Base-by-base conservation (phyloP, 2,888 invertebrate genomes). In the Zygothrica quintamaculata region DNA sequence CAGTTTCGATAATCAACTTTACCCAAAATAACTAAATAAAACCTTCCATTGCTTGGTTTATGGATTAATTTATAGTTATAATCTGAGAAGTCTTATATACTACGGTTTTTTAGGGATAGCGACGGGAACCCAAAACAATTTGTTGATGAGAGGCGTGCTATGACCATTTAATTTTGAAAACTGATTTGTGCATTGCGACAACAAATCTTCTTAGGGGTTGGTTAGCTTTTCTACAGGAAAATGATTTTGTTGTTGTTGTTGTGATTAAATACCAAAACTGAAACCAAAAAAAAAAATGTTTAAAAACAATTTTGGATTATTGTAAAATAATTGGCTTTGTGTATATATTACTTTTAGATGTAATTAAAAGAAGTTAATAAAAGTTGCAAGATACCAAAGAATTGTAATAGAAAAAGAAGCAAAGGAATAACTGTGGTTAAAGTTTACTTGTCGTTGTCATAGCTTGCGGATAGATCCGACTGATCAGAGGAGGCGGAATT, bases 371-470 rank as follows among this genome's bases (percentile, higher is more conserved):
- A 29, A 29, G 29, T 55, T 40, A 60, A 44, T 8, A 29, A 3
- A 26, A 40, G 25, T 16, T 36, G 39, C 15, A 29, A 16, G 26
- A 16, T 15, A 57, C 65, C 59, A 57, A 22, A 25, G 29, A 71
- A 22, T 36, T 15, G 42, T 25, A 47, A 13, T 44, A 29, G 25
- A n/a, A 36, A 12, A 33, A 16, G 56, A 48, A 51, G 42, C 37
- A 65, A 43, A 47, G 29, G 48, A 39, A 36, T 50, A 60, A 58
- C 50, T 52, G 43, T 60, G 60, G 55, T 11, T 33, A 46, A 66
- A 66, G 65, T 75, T 88, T 88, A 88, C 88, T 88, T 88, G 85
- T 79, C 75, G 65, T 77, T 70, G 59, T 75, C 65, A 70, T 55
- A 68, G 76, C 64, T 74, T 47, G 59, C 60, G 51, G 55, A 42